Evolutionary conservation across 2,888 invertebrate species (phyloP), one percentile per base, ranked within the genome.

Genomic region (Empis stercorea): DNA sequence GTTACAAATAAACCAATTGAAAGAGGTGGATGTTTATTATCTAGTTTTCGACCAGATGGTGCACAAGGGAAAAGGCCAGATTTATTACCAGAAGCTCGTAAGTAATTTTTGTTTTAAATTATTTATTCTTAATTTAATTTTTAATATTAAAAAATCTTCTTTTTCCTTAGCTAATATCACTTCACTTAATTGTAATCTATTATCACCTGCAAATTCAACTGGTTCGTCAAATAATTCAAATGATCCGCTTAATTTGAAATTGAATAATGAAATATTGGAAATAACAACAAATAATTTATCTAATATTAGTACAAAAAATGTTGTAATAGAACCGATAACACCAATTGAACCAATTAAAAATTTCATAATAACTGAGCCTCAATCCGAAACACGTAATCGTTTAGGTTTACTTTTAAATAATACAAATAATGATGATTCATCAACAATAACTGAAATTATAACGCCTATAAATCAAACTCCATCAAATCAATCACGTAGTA

Each of bases 61-160:
- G 60, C 58, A 6, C 58, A 63, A 40, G 58, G 59, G 10, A 61
- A 61, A 44, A 68, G 78, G 54, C 79, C 79, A 2, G 79, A 79
- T 63, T 65, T 79, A 45, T 63, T 79, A 36, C 78, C 78, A 38
- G 79, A 79, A 59, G 78, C 78, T 52, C 68, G 68, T 68, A 54
- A 64, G 66, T 60, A n/a, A n/a, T n/a, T n/a, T n/a, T n/a, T n/a
- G n/a, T n/a, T n/a, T n/a, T n/a, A n/a, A n/a, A n/a, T n/a, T n/a
- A n/a, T n/a, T n/a, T n/a, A n/a, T n/a, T 4, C 1, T 38, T 14
- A 37, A 47, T 32, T 34, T 4, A 15, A 30, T 38, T 30, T 43
- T 15, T 13, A n/a, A n/a, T n/a, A n/a, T n/a, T n/a, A n/a, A n/a
- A n/a, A n/a, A n/a, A n/a, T n/a, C n/a, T n/a, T n/a, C n/a, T n/a